Evolutionary conservation across 2,888 invertebrate species (phyloP).

Genomic region (Habrosyne pyritoides): DNA sequence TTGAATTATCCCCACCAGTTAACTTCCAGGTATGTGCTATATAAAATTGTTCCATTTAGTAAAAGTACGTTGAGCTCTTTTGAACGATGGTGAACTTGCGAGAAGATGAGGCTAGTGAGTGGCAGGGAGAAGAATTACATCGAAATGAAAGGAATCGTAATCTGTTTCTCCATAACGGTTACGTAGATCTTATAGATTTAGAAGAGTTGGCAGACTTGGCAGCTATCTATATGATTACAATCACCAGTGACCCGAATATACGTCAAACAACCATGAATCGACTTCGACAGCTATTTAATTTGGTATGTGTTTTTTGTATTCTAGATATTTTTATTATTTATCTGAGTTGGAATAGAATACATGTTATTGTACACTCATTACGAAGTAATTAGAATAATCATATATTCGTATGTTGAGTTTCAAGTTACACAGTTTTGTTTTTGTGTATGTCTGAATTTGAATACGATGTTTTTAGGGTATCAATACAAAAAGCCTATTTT

Average conservation of each 20-base stretch:
- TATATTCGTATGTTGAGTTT: too few relatives aligned
- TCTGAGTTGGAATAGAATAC: too few relatives aligned
- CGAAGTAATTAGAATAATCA: too few relatives aligned
- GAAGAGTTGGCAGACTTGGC: constrained; percentile 32
- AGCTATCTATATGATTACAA: constrained; percentile 21
- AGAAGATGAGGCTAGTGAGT: background rate
- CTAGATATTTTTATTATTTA: background rate
- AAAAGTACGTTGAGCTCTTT: background rate
- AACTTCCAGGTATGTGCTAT: background rate
- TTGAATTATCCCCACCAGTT: background rate
- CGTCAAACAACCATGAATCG: constrained; percentile 35
- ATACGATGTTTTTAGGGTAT: too few relatives aligned
- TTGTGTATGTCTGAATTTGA: too few relatives aligned
- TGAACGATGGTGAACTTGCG: background rate
- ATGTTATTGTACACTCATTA: too few relatives aligned
- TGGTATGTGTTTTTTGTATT: constrained; percentile 27
- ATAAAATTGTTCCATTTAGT: background rate
- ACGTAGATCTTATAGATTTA: constrained; percentile 26
- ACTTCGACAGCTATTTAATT: constrained; percentile 33
- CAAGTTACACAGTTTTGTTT: too few relatives aligned
- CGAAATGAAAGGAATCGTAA: constrained; percentile 12
- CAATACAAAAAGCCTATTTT: too few relatives aligned
- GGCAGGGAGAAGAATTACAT: background rate
- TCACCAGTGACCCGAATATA: constrained; percentile 10
- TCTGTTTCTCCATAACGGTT: constrained; percentile 4